Base-by-base conservation (phyloP, 2,888 invertebrate species). In the Adineta ricciae region DNA sequence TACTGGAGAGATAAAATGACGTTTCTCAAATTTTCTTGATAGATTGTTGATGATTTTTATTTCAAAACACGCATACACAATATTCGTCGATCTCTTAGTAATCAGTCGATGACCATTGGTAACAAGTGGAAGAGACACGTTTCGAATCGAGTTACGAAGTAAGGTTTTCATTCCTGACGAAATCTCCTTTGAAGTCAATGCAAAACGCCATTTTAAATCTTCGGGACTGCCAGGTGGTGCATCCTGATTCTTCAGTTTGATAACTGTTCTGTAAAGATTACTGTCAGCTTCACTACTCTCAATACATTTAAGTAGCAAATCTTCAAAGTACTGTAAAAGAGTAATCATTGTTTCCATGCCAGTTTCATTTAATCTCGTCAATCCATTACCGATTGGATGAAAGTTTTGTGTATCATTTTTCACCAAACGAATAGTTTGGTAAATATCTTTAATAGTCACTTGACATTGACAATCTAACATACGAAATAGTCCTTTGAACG, bases 1-100 rank as follows among this genome's bases (percentile, higher is more conserved):
- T 46, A 49, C 41, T 84, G 84, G 50, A 49, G 54, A 21, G 64
- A 83, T 56, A 83, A 83, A 54, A 64, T 36, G 24, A 64, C 52
- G 46, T 49, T 32, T 49, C 27, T 27, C 21, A 38, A 21, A 27
- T 49, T 38, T 32, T 84, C 27, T 52, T 38, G 36, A 8, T 54
- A 46, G 49, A 49, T 41, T 41, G n/a, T 83, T 21, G 83, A n/a
- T 73, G n/a, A 84, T 16, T 54, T 84, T 83, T 36, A 7, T 56
- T 56, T 84, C 82, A 56, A 83, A 83, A 56, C 84, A 84, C 11
- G 83, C 56, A 46, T 38, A 27, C 11, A 84, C 16, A 36, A 54
- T 84, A 19, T 54, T 56, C 14, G 14, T 24, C 3, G 7, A 24
- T 32, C 21, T 36, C 36, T 64, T 41, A 5, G 16, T 21, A 73